Conservation (phyloP, 2,113 vertebrate genomes). For the Centropus unirufus region DNA sequence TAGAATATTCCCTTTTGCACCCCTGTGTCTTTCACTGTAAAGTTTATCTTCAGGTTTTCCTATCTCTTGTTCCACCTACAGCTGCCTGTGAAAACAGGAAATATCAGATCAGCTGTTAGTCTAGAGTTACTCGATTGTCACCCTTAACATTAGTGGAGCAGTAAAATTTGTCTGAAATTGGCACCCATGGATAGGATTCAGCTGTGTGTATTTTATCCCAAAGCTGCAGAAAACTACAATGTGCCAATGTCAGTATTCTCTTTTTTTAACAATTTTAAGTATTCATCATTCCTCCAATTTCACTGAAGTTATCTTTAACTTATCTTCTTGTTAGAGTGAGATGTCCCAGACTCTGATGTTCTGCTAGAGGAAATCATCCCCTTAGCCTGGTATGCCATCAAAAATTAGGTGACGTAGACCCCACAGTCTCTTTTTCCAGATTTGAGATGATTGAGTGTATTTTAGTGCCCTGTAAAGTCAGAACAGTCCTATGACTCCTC, state of each 20-base stretch:
- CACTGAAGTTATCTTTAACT: background rate
- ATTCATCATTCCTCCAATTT: background rate
- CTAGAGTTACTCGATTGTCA: background rate
- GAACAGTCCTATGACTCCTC: background rate
- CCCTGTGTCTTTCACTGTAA: background rate
- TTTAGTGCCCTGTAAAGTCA: background rate
- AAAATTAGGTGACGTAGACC: background rate
- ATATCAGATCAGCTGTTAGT: background rate
- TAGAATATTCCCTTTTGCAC: background rate
- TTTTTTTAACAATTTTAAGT: background rate
- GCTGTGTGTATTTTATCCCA: background rate
- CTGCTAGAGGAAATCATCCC: background rate
- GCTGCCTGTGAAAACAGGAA: background rate
- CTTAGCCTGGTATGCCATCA: background rate
- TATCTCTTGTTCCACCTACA: background rate
- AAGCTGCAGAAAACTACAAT: background rate
- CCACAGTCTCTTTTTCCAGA: background rate
- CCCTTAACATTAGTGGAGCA: background rate
- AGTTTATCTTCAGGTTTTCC: background rate
- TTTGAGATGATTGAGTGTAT: background rate
- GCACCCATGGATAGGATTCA: background rate
- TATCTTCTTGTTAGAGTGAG: background rate
- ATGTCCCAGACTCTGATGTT: background rate
- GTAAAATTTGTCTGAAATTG: slow-evolving; percentile 1
- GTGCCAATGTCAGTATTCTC: background rate